phyloP scores from a whole-genome alignment of 2,888 invertebrate genomes.

The Sisyra nigra region DNA sequence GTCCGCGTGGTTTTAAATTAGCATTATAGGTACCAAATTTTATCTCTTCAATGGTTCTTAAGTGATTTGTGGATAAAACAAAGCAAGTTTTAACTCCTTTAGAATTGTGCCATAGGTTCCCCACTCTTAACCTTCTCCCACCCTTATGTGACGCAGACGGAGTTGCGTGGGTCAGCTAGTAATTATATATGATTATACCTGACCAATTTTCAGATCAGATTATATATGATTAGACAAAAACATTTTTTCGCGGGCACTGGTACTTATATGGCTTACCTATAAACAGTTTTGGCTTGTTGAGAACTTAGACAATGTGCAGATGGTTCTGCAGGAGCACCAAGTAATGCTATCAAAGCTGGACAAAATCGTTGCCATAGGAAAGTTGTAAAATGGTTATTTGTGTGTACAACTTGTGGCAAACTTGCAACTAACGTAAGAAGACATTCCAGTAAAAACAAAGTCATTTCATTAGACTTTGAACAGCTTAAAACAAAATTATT shows the following conservation, averaged over 20 bases:
- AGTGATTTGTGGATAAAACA: too few relatives aligned
- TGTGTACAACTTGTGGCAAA: conserved; percentile 65
- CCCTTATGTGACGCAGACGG: too few relatives aligned
- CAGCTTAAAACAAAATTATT: conserved; percentile 28
- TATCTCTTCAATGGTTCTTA: too few relatives aligned
- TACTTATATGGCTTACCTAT: conserved; percentile 38
- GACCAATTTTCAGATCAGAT: too few relatives aligned
- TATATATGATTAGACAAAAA: too few relatives aligned
- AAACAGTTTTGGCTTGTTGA: conserved; percentile 78
- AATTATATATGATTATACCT: too few relatives aligned
- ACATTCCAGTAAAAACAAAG: conserved; percentile 72
- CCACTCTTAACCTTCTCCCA: too few relatives aligned
- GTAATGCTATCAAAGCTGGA: conserved; percentile 71
- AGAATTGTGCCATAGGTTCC: too few relatives aligned
- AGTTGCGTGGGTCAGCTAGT: too few relatives aligned
- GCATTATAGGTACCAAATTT: too few relatives aligned
- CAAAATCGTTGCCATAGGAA: conserved; percentile 89
- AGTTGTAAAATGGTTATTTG: conserved; percentile 72
- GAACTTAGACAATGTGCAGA: conserved; percentile 63
- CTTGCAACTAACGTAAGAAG: conserved; percentile 71
- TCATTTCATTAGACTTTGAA: conserved; percentile 43
- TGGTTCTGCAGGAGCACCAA: conserved; percentile 75
- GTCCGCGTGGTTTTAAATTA: too few relatives aligned
- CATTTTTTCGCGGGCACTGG: not conserved
- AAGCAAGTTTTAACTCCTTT: too few relatives aligned